Base-by-base conservation (phyloP, 2,113 vertebrate genomes). In the Melanotaenia duboulayi region DNA sequence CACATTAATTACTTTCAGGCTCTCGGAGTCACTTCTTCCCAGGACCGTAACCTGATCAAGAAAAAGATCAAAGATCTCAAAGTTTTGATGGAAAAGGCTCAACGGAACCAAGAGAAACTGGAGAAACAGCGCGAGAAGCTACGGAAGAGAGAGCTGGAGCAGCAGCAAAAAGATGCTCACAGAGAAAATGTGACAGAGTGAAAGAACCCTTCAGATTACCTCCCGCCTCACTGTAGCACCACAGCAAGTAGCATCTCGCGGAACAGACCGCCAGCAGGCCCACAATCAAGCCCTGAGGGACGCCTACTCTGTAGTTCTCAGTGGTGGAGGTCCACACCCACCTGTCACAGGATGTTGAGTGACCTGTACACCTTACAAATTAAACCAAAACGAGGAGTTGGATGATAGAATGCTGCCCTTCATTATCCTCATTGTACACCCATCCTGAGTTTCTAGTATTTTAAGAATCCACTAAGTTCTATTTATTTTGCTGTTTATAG, bases 1-100 rank as follows among this genome's bases (percentile, higher is more conserved):
- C 5, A 1, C 1, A 2, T 73, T 65, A 4, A 40, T 50, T 82
- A 50, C 52, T 81, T 87, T 20, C 78, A 99, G 98, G 92, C 92
- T 46, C 95, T 98, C 40, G 96, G 97, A 55, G 93, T 99, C 58
- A 86, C 90, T 16, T 95, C 95, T 22, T 95, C 96, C 68, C 96
- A 96, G 85, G 97, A 99, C 68, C 95, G 96, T 63, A 92, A 94
- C 2, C 46, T 97, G 65, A 83, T 99, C 78, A 99, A 97, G 93
- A 99, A 96, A 89, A 98, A 96, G 80, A 91, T 98, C 64, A 99
- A 98, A 89, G 98, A 98, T 89, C 95, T 99, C 84, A 97, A 95
- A 90, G 68, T 91, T 37, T 91, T 95, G 69, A 89, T 96, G 84
- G 97, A 99, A 84, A 99, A 97, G 88, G 93, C 95, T 71, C 92